Conservation (phyloP, 2,113 vertebrate species). For the Salvator merianae region DNA sequence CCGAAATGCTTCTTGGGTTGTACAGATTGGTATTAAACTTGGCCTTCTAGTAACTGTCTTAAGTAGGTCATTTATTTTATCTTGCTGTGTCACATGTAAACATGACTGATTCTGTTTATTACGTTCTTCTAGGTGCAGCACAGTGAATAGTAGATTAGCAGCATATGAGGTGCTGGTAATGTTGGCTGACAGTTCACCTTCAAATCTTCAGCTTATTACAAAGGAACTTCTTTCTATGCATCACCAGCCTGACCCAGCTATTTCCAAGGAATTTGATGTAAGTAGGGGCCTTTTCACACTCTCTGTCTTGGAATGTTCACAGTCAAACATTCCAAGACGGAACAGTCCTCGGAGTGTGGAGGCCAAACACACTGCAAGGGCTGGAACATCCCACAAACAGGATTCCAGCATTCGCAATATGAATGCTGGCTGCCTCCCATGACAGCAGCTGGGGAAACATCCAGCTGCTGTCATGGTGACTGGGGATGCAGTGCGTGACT, state of each 20-base stretch:
- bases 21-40: background rate
- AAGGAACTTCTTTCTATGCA: slow-evolving; percentile 95
- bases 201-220: slow-evolving; percentile 92
- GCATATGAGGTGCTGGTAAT: slow-evolving; percentile 98
- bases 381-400: no score
- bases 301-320: no score
- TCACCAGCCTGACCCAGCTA: slow-evolving; percentile 94
- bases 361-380: no score
- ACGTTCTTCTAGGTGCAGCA: slow-evolving; percentile 87
- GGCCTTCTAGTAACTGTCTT: slow-evolving; percentile 3
- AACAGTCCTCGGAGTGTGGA: no score
- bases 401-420: no score
- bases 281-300: no score
- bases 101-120: slow-evolving; percentile 32
- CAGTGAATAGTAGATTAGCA: slow-evolving; percentile 92
- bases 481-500: no score
- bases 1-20: slow-evolving; percentile 9
- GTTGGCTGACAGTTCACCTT: slow-evolving; percentile 94
- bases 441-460: no score
- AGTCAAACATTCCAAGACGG: no score
- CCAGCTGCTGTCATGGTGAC: no score
- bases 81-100: slow-evolving; percentile 37
- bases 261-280: slow-evolving; percentile 97
- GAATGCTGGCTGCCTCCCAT: no score
- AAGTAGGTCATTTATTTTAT: slow-evolving; percentile 28